Percentiles rank a stretch among this genome's conserved stretches.
These are phyloP conservation scores for Zhengitettix transpicula DNA, from an alignment of 2,888 invertebrate species.

Conservation along the genomic window DNA sequence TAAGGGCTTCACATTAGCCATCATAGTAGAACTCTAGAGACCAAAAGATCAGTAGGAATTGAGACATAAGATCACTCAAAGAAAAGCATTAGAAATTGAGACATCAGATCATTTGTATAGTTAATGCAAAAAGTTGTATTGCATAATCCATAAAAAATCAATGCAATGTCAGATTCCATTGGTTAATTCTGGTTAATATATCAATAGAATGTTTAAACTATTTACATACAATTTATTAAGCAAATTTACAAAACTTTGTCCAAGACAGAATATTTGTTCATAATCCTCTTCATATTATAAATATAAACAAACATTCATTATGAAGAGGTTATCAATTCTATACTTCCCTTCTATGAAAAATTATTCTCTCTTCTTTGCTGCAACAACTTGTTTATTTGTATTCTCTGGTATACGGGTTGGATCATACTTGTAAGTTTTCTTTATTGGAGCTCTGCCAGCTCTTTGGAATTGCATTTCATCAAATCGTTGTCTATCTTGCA, in stretches of 20 bases:
- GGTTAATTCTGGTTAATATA: no score
- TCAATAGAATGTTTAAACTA: not conserved
- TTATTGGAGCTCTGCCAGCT: constrained; percentile 73
- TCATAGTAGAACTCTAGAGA: no score
- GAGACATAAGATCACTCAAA: no score
- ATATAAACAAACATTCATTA: no score
- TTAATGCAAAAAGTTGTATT: no score
- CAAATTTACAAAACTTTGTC: not conserved
- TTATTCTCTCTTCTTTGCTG: constrained; percentile 17
- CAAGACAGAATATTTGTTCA: not conserved
- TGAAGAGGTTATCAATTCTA: not conserved
- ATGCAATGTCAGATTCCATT: no score
- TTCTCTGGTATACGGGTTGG: constrained; percentile 39
- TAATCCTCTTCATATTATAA: no score
- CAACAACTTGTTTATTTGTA: constrained; percentile 13
- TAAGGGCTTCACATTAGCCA: no score
- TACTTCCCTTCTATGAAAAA: not conserved
- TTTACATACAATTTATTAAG: not conserved
- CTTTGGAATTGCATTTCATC: constrained; percentile 65
- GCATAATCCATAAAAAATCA: no score
- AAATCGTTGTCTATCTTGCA: constrained; percentile 56
- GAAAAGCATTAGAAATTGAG: no score
- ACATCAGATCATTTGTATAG: no score
- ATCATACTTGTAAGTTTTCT: constrained; percentile 75
- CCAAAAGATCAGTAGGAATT: no score